These are phyloP conservation scores for Hippocampus comes DNA, from an alignment of 2,113 vertebrate genomes.

Conservation along the genomic window DNA sequence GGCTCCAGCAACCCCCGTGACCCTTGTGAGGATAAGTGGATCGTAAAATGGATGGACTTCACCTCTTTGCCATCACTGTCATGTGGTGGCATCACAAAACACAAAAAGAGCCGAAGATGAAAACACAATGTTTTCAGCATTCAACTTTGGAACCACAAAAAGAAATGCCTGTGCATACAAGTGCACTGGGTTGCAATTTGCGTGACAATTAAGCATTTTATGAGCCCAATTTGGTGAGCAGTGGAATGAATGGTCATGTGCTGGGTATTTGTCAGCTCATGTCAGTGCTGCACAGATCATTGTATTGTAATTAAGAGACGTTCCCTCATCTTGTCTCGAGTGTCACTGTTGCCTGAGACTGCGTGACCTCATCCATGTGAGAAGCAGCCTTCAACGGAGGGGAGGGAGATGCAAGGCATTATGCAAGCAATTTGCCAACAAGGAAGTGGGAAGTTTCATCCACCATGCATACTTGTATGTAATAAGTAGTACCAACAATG, in stretches of 20 bases:
- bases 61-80: too few relatives aligned
- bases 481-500: neutral
- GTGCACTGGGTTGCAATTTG: neutral
- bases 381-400: constrained; percentile 18
- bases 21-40: too few relatives aligned
- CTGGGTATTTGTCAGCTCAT: constrained; percentile 55
- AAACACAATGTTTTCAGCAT: neutral
- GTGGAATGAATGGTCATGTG: constrained; percentile 43
- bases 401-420: constrained; percentile 15
- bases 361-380: constrained; percentile 64
- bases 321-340: constrained; percentile 64
- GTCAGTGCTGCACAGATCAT: constrained; percentile 45
- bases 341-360: constrained; percentile 68
- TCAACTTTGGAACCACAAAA: too few relatives aligned
- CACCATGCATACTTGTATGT: too few relatives aligned
- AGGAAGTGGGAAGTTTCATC: constrained; percentile 36
- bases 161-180: too few relatives aligned
- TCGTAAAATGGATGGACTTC: too few relatives aligned
- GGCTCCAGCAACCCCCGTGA: too few relatives aligned
- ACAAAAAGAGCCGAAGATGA: neutral
- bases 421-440: constrained; percentile 26
- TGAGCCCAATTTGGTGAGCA: constrained; percentile 15
- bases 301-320: constrained; percentile 78
- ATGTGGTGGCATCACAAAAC: neutral
- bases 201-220: constrained; percentile 37